Evolutionary conservation across 2,888 invertebrate species (phyloP), one percentile per base, ranked within the genome.

Genomic region (Hemaris fuciformis): DNA sequence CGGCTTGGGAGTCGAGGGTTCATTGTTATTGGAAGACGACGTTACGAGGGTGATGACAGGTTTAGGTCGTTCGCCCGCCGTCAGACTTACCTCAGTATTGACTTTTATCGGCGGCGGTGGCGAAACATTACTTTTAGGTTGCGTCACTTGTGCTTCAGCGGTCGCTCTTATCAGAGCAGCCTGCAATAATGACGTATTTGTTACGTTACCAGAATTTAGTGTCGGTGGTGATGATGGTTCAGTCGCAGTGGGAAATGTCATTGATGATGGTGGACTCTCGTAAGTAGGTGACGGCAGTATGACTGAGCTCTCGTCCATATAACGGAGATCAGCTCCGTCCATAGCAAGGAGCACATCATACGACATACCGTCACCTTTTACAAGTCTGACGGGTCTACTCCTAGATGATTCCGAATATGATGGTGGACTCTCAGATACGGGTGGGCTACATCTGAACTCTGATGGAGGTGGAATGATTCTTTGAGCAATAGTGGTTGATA

Each of bases 231-330:
- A 95, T 61, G 94, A 93, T 53, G 95, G 94, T 62, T 94, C 94
- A 64, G 95, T 94, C 25, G 94, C 94, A 46, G 93, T 93, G 20
- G 93, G 93, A 67, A 93, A 93, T 64, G 94, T 94, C 56, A 94
- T 87, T 27, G 95, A 95, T 64, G 95, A 95, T 10, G 96, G 95
- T 48, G 96, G 95, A 77, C 96, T 96, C 82, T 97, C 97, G 76
- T 95, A 95, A 63, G 94, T 95, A 15, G 97, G 96, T 66, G 97
- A 96, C 62, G 96, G 95, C 63, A 97, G 93, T 70, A 95, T 95
- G 46, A 97, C 94, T 27, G 97, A 97, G 84, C 97, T 97, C 81
- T 98, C 98, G 81, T 98, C 98, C 98, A 98, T 98, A 84, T 94
- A 98, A 56, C 96, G 94, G 60, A 98, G 89, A 85, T 98, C 98